A percentile compares a stretch with the other conserved stretches of the same genome.
Evolutionary conservation across 2,888 invertebrate species (phyloP).

Genomic region (Spodoptera exigua): DNA sequence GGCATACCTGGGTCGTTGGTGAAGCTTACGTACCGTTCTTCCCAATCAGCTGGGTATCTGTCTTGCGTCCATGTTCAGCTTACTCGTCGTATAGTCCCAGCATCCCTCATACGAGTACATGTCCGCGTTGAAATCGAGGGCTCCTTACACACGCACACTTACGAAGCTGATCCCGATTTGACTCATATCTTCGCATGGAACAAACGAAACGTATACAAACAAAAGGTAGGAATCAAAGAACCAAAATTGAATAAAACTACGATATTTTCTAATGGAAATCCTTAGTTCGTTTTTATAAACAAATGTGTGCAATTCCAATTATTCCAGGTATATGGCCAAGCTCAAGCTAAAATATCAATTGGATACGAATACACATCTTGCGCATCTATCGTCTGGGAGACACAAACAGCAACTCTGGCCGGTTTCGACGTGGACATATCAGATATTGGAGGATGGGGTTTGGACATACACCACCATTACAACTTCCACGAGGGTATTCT

Average conservation of each 20-base stretch:
- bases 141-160: conserved; percentile 96
- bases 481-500: conserved; percentile 99
- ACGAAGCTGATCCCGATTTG: conserved; percentile 98
- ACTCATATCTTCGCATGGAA: conserved; percentile 99
- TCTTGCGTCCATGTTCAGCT: conserved; percentile 97
- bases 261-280: too few species aligned
- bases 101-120: conserved; percentile 95
- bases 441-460: conserved; percentile 99
- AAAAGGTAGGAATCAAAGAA: conserved; percentile 90
- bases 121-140: conserved; percentile 98
- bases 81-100: conserved; percentile 94
- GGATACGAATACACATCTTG: conserved; percentile 98
- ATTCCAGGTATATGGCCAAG: conserved; percentile 93
- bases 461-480: conserved; percentile 99
- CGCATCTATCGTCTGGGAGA: conserved; percentile 97
- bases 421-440: conserved; percentile 99
- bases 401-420: conserved; percentile 97
- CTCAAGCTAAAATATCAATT: conserved; percentile 95
- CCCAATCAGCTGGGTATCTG: conserved; percentile 97
- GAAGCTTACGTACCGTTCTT: conserved; percentile 98
- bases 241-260: too few species aligned
- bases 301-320: not conserved
- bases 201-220: conserved; percentile 98
- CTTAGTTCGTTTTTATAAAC: too few species aligned
- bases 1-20: conserved; percentile 97